phyloP scores from a whole-genome alignment of 2,797 vertebrate genomes.

The Graptemys geographica region DNA sequence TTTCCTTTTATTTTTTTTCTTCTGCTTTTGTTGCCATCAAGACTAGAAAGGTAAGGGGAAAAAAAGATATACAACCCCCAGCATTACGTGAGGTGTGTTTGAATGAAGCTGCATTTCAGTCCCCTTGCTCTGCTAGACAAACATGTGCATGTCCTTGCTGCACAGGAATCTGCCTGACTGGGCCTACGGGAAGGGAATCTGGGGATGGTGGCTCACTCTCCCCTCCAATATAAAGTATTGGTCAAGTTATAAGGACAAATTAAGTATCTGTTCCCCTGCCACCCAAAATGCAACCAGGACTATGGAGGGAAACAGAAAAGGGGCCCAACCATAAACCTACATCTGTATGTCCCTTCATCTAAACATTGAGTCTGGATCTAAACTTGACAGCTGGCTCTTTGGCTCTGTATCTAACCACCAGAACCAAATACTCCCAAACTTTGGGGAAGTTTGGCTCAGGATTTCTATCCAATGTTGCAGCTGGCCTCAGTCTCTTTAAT shows the following conservation, averaged over 20 bases:
- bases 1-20: slow-evolving; percentile 65
- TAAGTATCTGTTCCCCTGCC: not conserved
- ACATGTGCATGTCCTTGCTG: slow-evolving; percentile 49
- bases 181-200: slow-evolving; percentile 34
- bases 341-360: not conserved
- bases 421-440: not conserved
- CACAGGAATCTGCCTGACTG: slow-evolving; percentile 33
- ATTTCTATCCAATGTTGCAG: not conserved
- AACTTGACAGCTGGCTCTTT: not conserved
- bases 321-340: not conserved
- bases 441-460: not conserved
- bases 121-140: slow-evolving; percentile 53
- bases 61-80: slow-evolving; percentile 57
- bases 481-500: not conserved
- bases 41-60: slow-evolving; percentile 54
- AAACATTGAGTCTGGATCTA: slow-evolving; percentile 8
- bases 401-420: not conserved
- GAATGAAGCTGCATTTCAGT: slow-evolving; percentile 68
- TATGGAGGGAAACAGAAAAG: not conserved
- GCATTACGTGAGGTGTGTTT: slow-evolving; percentile 74
- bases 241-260: not conserved
- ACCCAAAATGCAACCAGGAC: not conserved
- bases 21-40: slow-evolving; percentile 79
- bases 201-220: slow-evolving; percentile 10
- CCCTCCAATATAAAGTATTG: not conserved